Conservation (phyloP, 2,888 invertebrate genomes). For the Stenodera caucasica region DNA sequence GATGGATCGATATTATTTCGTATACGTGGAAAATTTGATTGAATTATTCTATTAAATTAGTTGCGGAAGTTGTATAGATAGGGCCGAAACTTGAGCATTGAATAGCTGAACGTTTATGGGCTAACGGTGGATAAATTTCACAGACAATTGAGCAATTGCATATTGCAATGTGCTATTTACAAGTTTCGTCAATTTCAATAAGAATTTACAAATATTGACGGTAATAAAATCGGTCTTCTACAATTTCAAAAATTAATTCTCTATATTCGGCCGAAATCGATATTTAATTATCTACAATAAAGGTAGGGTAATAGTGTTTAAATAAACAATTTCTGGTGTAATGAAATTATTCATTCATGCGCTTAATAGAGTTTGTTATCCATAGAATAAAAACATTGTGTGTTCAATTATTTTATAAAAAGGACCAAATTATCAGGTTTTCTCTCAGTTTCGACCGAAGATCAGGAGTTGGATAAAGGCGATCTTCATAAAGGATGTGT, state of each 20-base stretch:
- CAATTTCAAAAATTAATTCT: too few relatives aligned
- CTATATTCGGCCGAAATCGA: neutral
- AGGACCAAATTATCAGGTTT: too few relatives aligned
- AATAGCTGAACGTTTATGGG: conserved; percentile 18
- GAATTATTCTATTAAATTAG: neutral
- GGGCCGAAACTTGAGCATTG: conserved; percentile 14
- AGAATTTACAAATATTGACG: neutral
- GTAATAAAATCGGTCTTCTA: too few relatives aligned
- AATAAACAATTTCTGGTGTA: neutral
- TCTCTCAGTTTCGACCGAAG: too few relatives aligned
- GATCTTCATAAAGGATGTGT: conserved; percentile 10
- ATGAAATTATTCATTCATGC: neutral
- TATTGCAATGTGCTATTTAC: conserved; percentile 22
- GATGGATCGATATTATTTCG: too few relatives aligned
- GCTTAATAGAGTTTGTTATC: neutral
- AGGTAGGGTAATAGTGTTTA: neutral
- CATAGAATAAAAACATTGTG: too few relatives aligned
- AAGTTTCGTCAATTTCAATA: conserved; percentile 13
- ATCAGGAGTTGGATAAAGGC: conserved; percentile 22
- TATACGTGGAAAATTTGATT: too few relatives aligned
- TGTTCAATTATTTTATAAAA: too few relatives aligned
- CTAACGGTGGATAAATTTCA: conserved; percentile 18
- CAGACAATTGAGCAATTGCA: conserved; percentile 27
- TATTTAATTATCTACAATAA: conserved; percentile 4
- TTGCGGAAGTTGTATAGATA: conserved; percentile 6